Percentiles rank a stretch among this genome's conserved stretches.
These are phyloP conservation scores for Drosophila sp. DNA, from an alignment of 1,140 invertebrate genomes.

Conservation along the genomic window DNA sequence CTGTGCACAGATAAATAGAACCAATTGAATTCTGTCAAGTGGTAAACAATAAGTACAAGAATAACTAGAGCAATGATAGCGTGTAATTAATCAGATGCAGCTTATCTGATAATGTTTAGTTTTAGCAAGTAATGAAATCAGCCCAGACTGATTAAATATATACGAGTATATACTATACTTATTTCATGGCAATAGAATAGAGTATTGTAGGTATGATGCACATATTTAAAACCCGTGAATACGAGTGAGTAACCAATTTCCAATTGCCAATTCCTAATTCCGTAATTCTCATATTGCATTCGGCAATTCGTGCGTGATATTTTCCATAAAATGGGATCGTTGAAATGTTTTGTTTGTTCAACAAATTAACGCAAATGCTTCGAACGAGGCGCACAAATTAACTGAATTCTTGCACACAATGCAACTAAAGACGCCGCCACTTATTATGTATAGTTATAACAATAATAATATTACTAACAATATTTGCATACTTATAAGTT, in stretches of 20 bases:
- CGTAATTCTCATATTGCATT: slow-evolving; percentile 8
- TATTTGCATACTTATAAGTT: slow-evolving; percentile 7
- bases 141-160: slow-evolving; percentile 1
- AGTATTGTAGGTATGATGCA: slow-evolving; percentile 4
- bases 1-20: slow-evolving; percentile 13
- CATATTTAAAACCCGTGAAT: slow-evolving; percentile 3
- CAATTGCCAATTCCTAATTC: too few species aligned
- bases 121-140: slow-evolving; percentile 39
- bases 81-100: slow-evolving; percentile 28
- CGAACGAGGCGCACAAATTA: slow-evolving; percentile 58
- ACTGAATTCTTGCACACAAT: slow-evolving; percentile 68
- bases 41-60: not conserved
- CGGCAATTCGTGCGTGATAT: slow-evolving; percentile 62
- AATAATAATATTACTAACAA: slow-evolving; percentile 23
- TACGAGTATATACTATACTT: too few species aligned
- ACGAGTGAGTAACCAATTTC: too few species aligned
- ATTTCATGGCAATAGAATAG: not conserved
- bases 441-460: too few species aligned
- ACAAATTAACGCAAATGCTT: slow-evolving; percentile 70
- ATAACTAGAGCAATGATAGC: slow-evolving; percentile 21
- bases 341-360: slow-evolving; percentile 74
- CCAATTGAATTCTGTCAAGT: slow-evolving; percentile 23
- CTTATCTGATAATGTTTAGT: slow-evolving; percentile 28
- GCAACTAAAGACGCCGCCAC: slow-evolving; percentile 44
- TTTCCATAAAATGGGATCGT: slow-evolving; percentile 55